Evolutionary conservation across 2,888 invertebrate species (phyloP), one percentile per base, ranked within the genome.

Genomic region (Eucera pruinosa): DNA sequence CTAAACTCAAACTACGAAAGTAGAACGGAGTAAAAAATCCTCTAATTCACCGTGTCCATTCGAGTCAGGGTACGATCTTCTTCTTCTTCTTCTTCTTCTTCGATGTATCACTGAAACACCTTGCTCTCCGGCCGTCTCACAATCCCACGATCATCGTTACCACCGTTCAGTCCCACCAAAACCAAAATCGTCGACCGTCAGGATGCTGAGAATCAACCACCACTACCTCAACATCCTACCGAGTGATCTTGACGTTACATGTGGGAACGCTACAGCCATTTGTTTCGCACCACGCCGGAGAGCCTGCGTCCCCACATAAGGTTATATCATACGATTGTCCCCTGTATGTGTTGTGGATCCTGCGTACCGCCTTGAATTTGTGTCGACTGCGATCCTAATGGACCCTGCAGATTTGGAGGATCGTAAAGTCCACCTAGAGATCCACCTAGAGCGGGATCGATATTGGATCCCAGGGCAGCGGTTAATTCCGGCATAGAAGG

Each of bases 241-340:
- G 41, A 55, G 25, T 57, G 69, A 66, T 80, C 33, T 64, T 50
- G 66, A 57, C 68, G 60, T 23, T 58, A 36, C 62, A 91, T 91
- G 91, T 91, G 93, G 93, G 93, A 91, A 91, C 94, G 93, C 94
- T 95, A 96, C 91, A 94, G 94, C 95, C 95, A 95, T 92, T 95
- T 95, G 91, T 95, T 96, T 92, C 95, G 95, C 88, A 95, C 93
- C 86, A 96, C 95, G 93, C 96, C 96, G 94, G 96, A 95, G 93
- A 96, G 94, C 94, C 97, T 95, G 93, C 96, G 96, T 95, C 97
- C 96, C 97, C 97, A 97, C 97, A 97, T 97, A 81, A 97, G 96
- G 95, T 97, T 96, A 95, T 97, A 97, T 97, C 97, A 97, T 97
- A 97, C 97, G 93, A 97, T 97, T 91, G 97, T 97, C 86, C 97